Base-by-base conservation (phyloP, 2,888 invertebrate genomes). In the Euplagia quadripunctaria region DNA sequence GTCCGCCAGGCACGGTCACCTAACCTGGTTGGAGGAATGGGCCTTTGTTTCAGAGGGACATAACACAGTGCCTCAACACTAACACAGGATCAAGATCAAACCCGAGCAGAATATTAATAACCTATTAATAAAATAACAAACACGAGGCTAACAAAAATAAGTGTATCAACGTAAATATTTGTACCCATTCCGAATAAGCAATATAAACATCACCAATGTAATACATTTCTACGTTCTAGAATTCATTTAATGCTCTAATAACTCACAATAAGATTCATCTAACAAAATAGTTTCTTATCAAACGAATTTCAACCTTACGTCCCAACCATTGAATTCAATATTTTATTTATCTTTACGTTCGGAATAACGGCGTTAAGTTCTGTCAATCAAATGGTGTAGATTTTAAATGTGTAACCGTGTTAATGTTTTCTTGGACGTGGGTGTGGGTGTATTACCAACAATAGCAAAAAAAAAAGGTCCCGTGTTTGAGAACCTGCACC, bases 241-340 rank as follows among this genome's bases (percentile, higher is more conserved):
- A 55, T 55, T 31, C 17, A 58, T 68, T 68, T n/a, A n/a, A 68
- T 58, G 68, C 68, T 80, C 80, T 80, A 68, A 77, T 82, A 61
- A 80, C 6, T 42, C 17, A 46, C 63, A 49, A 31, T n/a, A n/a
- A 67, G 70, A 74, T 71, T 42, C 51, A 58, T 12, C n/a, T 20
- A 12, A 14, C 1, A 17, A 43, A 17, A 9, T n/a, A 17, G 5
- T 31, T 12, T 58, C 69, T 46, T 43, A 65, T 8, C 20, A 43
- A 17, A 9, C 2, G 16, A 80, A 77, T 70, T 66, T 3, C 11
- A 17, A 77, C 71, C 43, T 72, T 64, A 71, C 46, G 0, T 0
- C 0, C 0, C 6, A 4, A 2, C 17, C 0, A 49, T 66, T 69
- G 43, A 16, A 12, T 51, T 20, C n/a, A 64, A 31, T 31, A 31